phyloP scores from a whole-genome alignment of 2,113 vertebrate genomes.

The Quiscalus mexicanus region DNA sequence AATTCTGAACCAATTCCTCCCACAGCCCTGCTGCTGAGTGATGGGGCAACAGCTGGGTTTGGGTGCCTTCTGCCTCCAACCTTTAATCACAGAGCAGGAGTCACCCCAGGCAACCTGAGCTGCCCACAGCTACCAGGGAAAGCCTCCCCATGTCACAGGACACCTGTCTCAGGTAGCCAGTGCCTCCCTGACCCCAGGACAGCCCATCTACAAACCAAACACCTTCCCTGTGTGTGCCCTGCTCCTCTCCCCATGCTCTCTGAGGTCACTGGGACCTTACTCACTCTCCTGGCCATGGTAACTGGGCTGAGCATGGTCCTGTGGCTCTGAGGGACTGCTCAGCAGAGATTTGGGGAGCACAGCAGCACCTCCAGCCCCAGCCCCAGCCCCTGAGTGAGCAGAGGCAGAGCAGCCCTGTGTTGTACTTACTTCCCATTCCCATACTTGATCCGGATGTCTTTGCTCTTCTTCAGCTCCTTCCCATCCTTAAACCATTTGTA shows the following conservation, averaged over 20 bases:
- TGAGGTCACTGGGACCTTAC: too few species aligned
- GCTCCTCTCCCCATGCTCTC: too few species aligned
- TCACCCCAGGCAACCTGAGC: not conserved
- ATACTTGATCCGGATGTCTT: slow-evolving; percentile 87
- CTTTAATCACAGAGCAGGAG: not conserved
- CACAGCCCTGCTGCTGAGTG: not conserved
- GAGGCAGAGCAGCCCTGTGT: not conserved
- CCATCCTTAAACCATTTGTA: slow-evolving; percentile 98
- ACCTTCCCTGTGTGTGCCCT: too few species aligned
- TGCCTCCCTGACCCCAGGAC: not conserved
- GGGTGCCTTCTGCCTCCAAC: not conserved
- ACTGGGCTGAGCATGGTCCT: too few species aligned
- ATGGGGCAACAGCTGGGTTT: accelerated
- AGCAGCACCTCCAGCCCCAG: not conserved
- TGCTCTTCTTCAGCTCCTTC: slow-evolving; percentile 90
- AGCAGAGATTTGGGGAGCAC: not conserved
- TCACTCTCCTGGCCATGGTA: too few species aligned
- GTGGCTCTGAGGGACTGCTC: not conserved
- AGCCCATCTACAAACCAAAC: not conserved
- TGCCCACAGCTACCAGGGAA: not conserved
- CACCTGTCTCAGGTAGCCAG: not conserved
- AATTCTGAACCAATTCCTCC: not conserved
- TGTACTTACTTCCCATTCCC: slow-evolving; percentile 85
- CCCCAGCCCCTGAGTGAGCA: not conserved
- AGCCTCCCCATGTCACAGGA: not conserved